These are phyloP conservation scores for Lasioglossum albipes DNA, from an alignment of 1,140 invertebrate genomes.

Conservation along the genomic window DNA sequence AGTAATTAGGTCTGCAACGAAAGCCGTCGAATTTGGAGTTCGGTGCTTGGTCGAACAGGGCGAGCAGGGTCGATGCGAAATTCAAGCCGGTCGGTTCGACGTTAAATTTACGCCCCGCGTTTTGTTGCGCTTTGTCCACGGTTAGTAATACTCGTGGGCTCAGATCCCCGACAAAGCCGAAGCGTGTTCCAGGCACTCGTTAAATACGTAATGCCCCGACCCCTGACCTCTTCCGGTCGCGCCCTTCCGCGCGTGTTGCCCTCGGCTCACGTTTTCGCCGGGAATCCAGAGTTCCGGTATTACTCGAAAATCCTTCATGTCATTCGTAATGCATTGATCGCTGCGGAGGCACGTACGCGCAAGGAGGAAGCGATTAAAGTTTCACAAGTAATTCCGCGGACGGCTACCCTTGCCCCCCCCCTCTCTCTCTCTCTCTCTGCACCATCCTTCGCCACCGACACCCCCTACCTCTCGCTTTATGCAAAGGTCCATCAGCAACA, in stretches of 20 bases:
- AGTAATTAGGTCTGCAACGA: slow-evolving; percentile 59
- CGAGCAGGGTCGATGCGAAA: slow-evolving; percentile 20
- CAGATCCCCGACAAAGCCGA: slow-evolving; percentile 37
- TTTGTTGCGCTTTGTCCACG: slow-evolving; percentile 52
- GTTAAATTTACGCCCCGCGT: slow-evolving; percentile 33
- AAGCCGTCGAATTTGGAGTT: slow-evolving; percentile 48
- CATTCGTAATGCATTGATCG: slow-evolving; percentile 1
- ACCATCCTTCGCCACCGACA: no score
- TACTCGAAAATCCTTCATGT: slow-evolving; percentile 3
- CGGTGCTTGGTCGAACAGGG: not conserved
- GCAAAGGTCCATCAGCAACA: not conserved
- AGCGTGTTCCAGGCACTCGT: slow-evolving; percentile 20
- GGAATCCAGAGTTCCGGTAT: not conserved
- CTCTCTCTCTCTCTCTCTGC: no score
- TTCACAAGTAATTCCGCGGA: not conserved
- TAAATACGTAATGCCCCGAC: slow-evolving; percentile 45
- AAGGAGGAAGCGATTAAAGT: not conserved
- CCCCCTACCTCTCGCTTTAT: not conserved
- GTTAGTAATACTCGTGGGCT: slow-evolving; percentile 35
- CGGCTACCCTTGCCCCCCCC: no score
- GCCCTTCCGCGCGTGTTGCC: not conserved
- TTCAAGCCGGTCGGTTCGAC: slow-evolving; percentile 3
- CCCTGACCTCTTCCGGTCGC: slow-evolving; percentile 35
- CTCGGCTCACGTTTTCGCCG: not conserved
- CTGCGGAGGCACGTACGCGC: not conserved